Conservation (phyloP, 2,888 invertebrate species). For the Polyploca ridens region DNA sequence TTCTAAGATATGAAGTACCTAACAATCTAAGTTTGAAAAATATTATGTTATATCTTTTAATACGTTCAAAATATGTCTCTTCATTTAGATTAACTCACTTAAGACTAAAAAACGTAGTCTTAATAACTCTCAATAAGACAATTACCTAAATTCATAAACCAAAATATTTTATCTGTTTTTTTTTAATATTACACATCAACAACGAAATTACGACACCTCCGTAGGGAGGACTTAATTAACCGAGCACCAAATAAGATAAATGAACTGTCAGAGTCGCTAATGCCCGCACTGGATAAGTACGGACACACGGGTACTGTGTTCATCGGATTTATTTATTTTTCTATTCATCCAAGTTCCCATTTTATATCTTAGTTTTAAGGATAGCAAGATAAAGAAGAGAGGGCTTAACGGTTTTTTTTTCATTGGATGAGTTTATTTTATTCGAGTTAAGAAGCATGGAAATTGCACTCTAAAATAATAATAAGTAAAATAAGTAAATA, state of each 20-base stretch:
- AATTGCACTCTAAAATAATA: too few relatives aligned
- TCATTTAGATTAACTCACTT: too few relatives aligned
- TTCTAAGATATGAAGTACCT: not conserved
- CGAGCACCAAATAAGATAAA: conserved; percentile 78
- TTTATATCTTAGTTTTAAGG: too few relatives aligned
- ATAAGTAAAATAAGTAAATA: too few relatives aligned
- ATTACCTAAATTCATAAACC: not conserved
- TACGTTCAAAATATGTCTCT: not conserved
- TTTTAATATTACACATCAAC: conserved; percentile 69
- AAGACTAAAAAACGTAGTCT: too few relatives aligned
- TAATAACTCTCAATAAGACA: too few relatives aligned
- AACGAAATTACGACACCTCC: conserved; percentile 69
- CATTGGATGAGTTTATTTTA: too few relatives aligned
- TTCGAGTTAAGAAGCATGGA: too few relatives aligned
- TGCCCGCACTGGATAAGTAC: conserved; percentile 54
- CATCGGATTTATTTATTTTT: conserved; percentile 14
- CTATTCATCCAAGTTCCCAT: too few relatives aligned
- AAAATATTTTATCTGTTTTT: too few relatives aligned
- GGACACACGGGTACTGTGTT: conserved; percentile 40
- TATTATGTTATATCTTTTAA: not conserved
- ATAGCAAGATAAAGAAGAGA: too few relatives aligned
- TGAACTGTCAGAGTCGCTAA: conserved; percentile 77
- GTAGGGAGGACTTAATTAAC: conserved; percentile 73
- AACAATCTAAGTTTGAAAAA: not conserved
- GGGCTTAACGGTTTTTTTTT: too few relatives aligned